Conservation (phyloP, 2,113 vertebrate genomes). For the Gasterosteus nipponicus region DNA sequence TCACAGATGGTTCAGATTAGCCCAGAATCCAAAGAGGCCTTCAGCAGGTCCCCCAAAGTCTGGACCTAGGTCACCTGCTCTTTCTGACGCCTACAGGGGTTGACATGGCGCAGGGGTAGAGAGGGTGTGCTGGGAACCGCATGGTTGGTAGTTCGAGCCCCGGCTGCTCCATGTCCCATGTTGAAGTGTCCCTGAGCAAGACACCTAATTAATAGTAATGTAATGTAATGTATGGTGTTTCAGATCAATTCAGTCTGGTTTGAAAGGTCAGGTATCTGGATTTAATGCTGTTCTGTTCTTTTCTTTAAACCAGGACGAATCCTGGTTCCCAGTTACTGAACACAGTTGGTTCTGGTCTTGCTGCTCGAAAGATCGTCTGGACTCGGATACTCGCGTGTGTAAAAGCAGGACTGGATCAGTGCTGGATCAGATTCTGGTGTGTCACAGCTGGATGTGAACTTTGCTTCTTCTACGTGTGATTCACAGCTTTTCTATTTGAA, state of each 20-base stretch:
- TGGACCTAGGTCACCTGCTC: background rate
- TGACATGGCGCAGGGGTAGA: no score
- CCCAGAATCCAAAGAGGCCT: background rate
- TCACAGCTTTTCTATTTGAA: background rate
- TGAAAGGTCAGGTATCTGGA: no score
- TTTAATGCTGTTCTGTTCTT: slow-evolving; percentile 5
- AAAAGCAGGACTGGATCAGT: slow-evolving; percentile 6
- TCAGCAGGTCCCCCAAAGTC: background rate
- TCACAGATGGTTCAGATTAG: background rate
- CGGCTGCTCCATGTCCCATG: no score
- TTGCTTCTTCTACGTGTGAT: background rate
- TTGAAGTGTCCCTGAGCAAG: no score
- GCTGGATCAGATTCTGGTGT: background rate
- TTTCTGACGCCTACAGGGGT: background rate
- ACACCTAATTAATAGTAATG: no score
- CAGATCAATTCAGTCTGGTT: background rate
- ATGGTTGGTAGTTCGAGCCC: no score
- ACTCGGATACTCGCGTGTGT: no score
- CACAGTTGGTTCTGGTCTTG: background rate
- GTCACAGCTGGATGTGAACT: background rate
- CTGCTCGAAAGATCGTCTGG: background rate
- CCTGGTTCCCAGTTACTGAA: slow-evolving; percentile 40
- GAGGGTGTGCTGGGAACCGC: no score
- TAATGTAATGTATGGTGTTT: background rate
- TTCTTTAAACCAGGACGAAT: slow-evolving; percentile 29